Conservation (phyloP, 2,113 vertebrate genomes). For the Agelaius tricolor region DNA sequence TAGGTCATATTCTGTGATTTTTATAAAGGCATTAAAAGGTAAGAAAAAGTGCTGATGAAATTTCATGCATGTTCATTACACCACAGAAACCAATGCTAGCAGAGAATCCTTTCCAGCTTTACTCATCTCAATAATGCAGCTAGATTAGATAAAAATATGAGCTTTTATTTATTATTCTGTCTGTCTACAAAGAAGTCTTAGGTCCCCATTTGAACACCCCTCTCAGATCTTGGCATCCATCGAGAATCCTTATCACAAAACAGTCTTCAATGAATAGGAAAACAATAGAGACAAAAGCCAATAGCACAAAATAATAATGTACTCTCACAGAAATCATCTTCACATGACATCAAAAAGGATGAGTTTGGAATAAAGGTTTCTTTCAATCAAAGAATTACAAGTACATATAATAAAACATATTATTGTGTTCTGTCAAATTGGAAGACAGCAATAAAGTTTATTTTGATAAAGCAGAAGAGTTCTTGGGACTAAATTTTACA, state of each 20-base stretch:
- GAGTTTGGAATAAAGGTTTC: background rate
- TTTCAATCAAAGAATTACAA: constrained; percentile 29
- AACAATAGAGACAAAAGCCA: background rate
- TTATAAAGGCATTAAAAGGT: background rate
- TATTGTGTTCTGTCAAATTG: background rate
- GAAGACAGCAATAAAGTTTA: constrained; percentile 24
- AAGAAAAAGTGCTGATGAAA: background rate
- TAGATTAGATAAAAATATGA: background rate
- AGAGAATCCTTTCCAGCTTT: background rate
- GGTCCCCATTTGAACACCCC: background rate
- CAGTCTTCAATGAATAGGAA: background rate
- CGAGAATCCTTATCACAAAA: background rate
- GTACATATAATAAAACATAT: background rate
- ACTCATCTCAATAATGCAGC: background rate
- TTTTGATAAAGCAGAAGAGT: constrained; percentile 4
- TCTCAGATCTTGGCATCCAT: background rate
- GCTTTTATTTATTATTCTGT: background rate
- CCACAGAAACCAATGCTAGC: background rate
- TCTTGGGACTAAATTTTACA: background rate
- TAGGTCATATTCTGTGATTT: background rate
- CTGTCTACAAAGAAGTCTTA: background rate
- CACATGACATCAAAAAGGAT: background rate
- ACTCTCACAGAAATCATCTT: background rate
- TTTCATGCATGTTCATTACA: background rate
- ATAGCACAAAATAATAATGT: background rate